Evolutionary conservation across 2,113 vertebrate genomes (phyloP), one percentile per base, ranked within the genome.

Genomic region (Chloroceryle aenea): DNA sequence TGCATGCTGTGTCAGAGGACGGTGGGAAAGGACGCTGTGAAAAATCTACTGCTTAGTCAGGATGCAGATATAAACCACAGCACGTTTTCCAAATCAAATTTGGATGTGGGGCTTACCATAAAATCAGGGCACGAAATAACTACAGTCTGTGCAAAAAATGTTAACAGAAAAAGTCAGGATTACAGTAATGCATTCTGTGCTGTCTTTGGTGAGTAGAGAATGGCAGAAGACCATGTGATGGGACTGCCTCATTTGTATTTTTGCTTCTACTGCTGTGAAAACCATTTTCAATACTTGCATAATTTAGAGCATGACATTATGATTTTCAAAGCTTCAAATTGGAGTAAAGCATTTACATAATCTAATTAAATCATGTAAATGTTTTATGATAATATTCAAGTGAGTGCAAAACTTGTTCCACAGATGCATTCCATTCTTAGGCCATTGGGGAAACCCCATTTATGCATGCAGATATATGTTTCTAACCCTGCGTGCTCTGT

Each of bases 281-380:
- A 96, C 71, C 40, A 59, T 74, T 91, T 96, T 81, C 80, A 89
- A 73, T 96, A 76, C 94, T 95, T 96, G 94, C 95, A 91, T 94
- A 96, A 94, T 93, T 95, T 93, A 96, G 56, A 92, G 84, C 89
- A 93, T 93, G 90, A 93, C 90, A 89, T 94, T 93, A 88, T 80
- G 75, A 78, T 95, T 94, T 94, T 93, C 82, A 84, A 68, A 96
- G 86, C 88, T 92, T 97, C 62, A 88, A 68, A 96, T 21, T 71
- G 25, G 73, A 94, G 75, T 82, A 76, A 92, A 89, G 67, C 76
- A 96, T 97, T 97, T 96, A 91, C 93, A 90, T 97, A 96, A 90
- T 91, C 91, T 87, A 94, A 94, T 97, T 96, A 97, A 97, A 93
- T 95, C 48, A 96, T 95, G 89, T 94, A 95, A 89, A 89, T 93